Percentiles rank a stretch among this genome's conserved stretches.
Evolutionary conservation across 1,140 invertebrate genomes (phyloP).

Genomic region (Batillaria attramentaria): DNA sequence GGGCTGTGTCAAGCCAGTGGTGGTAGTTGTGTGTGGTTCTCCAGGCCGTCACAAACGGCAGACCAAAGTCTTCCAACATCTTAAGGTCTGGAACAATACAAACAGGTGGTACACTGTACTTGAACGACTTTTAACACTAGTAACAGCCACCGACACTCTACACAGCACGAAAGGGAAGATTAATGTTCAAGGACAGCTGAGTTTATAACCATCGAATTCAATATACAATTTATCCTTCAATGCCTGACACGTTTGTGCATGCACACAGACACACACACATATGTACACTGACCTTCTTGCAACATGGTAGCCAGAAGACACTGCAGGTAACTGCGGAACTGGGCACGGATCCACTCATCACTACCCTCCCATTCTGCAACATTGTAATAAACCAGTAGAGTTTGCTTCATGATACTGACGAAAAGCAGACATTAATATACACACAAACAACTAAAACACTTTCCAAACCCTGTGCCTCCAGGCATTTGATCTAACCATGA

Average conservation of each 20-base stretch:
- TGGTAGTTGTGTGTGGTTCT: conserved; percentile 91
- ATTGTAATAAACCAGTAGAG: neutral
- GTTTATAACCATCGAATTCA: neutral
- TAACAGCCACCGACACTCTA: neutral
- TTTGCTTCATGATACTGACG: too few relatives aligned
- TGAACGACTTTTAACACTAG: too few relatives aligned
- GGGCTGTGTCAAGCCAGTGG: conserved; percentile 79
- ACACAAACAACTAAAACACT: too few relatives aligned
- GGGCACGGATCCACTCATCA: conserved; percentile 95
- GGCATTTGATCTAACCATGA: too few relatives aligned
- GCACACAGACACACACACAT: neutral
- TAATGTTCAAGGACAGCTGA: neutral
- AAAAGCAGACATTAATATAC: too few relatives aligned
- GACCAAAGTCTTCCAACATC: conserved; percentile 88
- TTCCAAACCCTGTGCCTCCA: too few relatives aligned
- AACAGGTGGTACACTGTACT: too few relatives aligned
- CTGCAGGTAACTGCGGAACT: conserved; percentile 93
- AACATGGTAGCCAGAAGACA: conserved; percentile 79
- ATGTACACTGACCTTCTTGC: conserved; percentile 44
- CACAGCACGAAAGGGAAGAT: neutral
- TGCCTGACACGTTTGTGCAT: neutral
- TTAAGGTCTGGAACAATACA: conserved; percentile 59
- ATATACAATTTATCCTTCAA: neutral
- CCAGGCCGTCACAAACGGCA: conserved; percentile 87
- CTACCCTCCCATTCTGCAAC: conserved; percentile 86